A percentile compares a stretch with the other conserved stretches of the same genome.
Conservation (phyloP, 2,888 invertebrate genomes). For the Epistrophella euchroma region DNA sequence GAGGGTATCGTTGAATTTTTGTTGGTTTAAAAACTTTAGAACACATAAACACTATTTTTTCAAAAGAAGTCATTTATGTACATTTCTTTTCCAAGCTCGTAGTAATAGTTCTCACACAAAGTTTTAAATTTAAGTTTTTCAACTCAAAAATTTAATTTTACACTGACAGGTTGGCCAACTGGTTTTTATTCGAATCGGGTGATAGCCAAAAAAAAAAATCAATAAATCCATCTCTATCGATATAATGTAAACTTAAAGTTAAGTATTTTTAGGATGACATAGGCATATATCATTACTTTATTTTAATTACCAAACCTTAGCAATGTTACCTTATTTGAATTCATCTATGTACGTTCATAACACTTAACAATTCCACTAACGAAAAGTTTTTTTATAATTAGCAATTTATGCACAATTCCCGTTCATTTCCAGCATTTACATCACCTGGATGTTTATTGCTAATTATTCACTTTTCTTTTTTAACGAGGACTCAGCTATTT, state of each 20-base stretch:
- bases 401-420: conserved; percentile 65
- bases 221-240: no score
- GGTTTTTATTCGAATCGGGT: no score
- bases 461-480: conserved; percentile 71
- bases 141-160: no score
- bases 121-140: no score
- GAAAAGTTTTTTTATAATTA: conserved; percentile 58
- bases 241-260: no score
- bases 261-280: not conserved
- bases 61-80: no score
- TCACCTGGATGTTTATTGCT: conserved; percentile 69
- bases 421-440: conserved; percentile 53
- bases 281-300: not conserved
- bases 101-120: no score
- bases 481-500: conserved; percentile 38
- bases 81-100: no score
- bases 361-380: conserved; percentile 15
- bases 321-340: not conserved
- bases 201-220: no score
- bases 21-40: not conserved
- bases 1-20: not conserved
- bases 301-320: not conserved
- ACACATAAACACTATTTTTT: not conserved
- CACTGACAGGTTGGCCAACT: no score
- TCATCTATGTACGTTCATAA: not conserved